Conservation (phyloP, 2,888 invertebrate species). For the Acanthoscelides obtectus region DNA sequence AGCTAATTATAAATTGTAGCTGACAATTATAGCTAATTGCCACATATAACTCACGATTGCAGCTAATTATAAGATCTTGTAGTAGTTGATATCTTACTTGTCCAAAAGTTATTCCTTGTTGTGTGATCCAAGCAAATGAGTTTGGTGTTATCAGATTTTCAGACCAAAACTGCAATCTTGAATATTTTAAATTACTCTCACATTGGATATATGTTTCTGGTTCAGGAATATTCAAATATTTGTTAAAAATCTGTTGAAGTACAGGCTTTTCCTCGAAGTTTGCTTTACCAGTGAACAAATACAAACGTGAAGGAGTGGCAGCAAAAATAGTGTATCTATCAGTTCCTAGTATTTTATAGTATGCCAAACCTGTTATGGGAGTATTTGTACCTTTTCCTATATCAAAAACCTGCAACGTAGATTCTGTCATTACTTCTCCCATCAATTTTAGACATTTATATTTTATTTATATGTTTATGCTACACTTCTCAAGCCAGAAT, state of each 20-base stretch:
- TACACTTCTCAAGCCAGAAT: too few species aligned
- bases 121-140: slow-evolving; percentile 84
- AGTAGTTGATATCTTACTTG: slow-evolving; percentile 51
- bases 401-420: slow-evolving; percentile 79
- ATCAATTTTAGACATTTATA: too few species aligned
- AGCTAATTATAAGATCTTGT: background rate
- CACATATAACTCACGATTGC: too few species aligned
- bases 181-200: slow-evolving; percentile 64
- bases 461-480: too few species aligned
- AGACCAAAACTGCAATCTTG: slow-evolving; percentile 74
- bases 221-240: slow-evolving; percentile 70
- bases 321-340: slow-evolving; percentile 78
- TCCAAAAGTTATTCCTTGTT: slow-evolving; percentile 75
- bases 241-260: slow-evolving; percentile 73
- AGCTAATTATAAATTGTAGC: too few species aligned
- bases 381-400: slow-evolving; percentile 73
- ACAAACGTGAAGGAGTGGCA: slow-evolving; percentile 77
- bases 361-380: slow-evolving; percentile 84
- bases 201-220: slow-evolving; percentile 63
- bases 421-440: too few species aligned
- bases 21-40: too few species aligned
- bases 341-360: slow-evolving; percentile 66
- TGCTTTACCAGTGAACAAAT: slow-evolving; percentile 80
- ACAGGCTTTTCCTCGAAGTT: slow-evolving; percentile 74
- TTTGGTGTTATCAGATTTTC: slow-evolving; percentile 65